Base-by-base conservation (phyloP, 2,888 invertebrate species). In the Chorisops tibialis region DNA sequence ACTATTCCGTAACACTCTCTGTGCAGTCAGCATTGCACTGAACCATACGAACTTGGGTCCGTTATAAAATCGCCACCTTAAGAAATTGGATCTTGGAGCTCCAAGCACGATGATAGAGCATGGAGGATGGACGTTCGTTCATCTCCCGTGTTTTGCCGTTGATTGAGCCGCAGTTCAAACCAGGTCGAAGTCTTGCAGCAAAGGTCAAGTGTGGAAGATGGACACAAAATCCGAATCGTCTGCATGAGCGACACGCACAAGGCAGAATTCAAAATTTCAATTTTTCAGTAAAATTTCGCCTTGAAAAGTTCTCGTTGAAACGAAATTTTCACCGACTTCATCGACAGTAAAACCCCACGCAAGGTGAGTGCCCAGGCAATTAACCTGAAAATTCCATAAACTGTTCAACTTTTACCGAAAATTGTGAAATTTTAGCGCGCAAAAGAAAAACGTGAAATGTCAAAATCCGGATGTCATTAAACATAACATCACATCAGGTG, bases 1-100 rank as follows among this genome's bases (percentile, higher is more conserved):
- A 41, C 54, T 66, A 66, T 63, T 66, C 64, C 62, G 64, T 66
- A 66, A 66, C 66, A 64, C 66, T 62, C 64, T 59, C 64, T 62
- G 62, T 59, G 62, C 56, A 24, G 56, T 45, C 56, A 43, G 56
- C 56, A 56, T 56, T 66, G 64, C 66, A 66, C 66, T 66, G 66
- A 66, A 48, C 43, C 62, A 21, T 49, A 58, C 52, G 52, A 50
- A 60, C 56, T 62, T 66, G 16, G 43, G 30, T 24, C 56, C 56
- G 56, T 56, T 56, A 56, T 56, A 56, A 56, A 43, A 56, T 56
- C 56, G 45, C 56, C 43, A 56, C 56, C 43, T 56, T 24, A 56
- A 56, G 56, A 56, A 56, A 56, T 45, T 56, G 56, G 45, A 56
- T 56, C 56, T 43, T 56, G 21, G 14, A 11, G 18, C 9, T 4